Conservation (phyloP, 2,797 vertebrate species). For the Peromyscus attwateri region DNA sequence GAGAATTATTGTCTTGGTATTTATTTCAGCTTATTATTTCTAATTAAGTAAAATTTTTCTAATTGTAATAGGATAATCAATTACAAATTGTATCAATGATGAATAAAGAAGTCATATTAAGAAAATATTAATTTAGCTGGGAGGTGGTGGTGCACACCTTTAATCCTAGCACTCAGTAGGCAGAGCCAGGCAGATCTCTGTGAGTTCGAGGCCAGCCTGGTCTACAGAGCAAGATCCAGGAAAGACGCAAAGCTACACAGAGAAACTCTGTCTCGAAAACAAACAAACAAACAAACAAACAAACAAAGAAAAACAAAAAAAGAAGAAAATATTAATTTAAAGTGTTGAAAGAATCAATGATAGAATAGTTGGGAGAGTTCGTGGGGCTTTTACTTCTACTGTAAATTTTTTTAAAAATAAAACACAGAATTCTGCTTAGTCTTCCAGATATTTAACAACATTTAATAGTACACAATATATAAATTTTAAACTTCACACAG, state of each 20-base stretch:
- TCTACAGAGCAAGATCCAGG: no score
- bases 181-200: no score
- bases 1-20: neutral
- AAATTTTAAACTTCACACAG: neutral
- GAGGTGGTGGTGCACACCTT: no score
- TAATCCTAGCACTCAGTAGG: no score
- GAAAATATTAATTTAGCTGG: no score
- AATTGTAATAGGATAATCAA: neutral
- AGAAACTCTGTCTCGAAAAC: no score
- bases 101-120: neutral
- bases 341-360: neutral
- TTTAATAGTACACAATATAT: neutral
- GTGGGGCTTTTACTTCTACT: neutral
- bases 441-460: neutral
- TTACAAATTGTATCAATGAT: neutral
- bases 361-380: neutral
- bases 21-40: neutral
- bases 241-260: no score
- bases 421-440: neutral
- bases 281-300: no score
- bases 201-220: no score
- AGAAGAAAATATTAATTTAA: neutral
- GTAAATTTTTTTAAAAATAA: neutral
- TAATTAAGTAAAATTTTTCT: neutral
- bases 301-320: no score